Percentiles rank a stretch among this genome's conserved stretches.
phyloP scores from a whole-genome alignment of 2,888 invertebrate species.

The Xestia sexstrigata region DNA sequence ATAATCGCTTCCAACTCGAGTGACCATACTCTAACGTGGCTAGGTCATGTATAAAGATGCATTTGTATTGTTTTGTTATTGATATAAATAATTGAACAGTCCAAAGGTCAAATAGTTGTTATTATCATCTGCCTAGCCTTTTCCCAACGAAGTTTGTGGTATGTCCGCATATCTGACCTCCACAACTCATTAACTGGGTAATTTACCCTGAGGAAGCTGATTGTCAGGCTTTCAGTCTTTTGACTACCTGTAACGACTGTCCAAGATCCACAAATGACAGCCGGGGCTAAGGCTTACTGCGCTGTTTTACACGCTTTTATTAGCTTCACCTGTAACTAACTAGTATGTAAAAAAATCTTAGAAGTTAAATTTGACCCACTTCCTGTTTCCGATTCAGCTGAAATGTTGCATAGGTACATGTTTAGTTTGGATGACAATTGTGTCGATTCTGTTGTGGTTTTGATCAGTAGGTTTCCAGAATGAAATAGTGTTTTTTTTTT shows the following conservation, averaged over 20 bases:
- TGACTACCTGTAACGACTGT: no score
- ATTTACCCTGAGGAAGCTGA: not conserved
- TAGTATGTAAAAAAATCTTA: not conserved
- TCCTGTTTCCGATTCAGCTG: no score
- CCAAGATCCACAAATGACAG: not conserved
- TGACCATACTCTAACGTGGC: not conserved
- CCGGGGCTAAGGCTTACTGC: not conserved
- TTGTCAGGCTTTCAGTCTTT: not conserved
- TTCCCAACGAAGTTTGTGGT: not conserved
- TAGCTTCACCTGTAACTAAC: not conserved
- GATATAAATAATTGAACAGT: not conserved
- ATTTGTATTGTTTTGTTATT: not conserved
- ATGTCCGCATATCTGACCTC: not conserved
- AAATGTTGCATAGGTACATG: not conserved
- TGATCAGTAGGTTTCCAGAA: not conserved
- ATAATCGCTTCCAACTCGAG: conserved; percentile 8
- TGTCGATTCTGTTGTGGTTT: no score
- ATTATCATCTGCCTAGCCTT: not conserved
- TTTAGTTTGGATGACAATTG: not conserved
- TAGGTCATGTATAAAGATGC: conserved; percentile 1
- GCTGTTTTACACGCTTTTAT: not conserved
- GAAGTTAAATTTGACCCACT: no score
- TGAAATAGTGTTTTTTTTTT: no score
- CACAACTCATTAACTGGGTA: not conserved
- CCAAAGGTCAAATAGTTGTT: conserved; percentile 1